phyloP scores from a whole-genome alignment of 35 echinoderm and acorn worm genomes.

The Heliocidaris tuberculata region DNA sequence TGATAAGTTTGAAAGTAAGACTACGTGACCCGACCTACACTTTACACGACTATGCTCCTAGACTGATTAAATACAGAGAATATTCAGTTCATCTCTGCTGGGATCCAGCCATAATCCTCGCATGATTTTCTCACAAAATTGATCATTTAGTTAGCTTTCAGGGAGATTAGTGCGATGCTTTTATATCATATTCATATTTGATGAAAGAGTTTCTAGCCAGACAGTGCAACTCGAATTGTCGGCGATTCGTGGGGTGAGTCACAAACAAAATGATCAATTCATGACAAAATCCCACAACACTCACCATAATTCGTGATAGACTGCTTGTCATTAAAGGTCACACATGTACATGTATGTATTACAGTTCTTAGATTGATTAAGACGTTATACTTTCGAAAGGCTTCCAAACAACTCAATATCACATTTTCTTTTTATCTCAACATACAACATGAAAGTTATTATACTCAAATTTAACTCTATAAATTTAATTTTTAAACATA shows the following conservation, averaged over 20 bases:
- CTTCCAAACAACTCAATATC: too few relatives aligned
- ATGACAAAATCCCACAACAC: neutral
- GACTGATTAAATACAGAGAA: neutral
- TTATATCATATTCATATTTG: constrained; percentile 5
- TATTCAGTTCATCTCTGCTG: neutral
- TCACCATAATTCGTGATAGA: neutral
- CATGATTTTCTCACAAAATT: constrained; percentile 18
- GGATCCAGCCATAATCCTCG: neutral
- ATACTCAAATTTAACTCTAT: too few relatives aligned
- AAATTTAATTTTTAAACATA: too few relatives aligned
- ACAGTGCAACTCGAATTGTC: neutral
- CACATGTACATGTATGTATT: neutral
- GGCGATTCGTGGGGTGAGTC: neutral
- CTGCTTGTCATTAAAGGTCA: neutral
- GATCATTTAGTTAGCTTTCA: neutral
- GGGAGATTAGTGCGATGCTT: neutral
- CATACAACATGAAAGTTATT: too few relatives aligned
- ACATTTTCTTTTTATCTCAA: too few relatives aligned
- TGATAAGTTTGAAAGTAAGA: neutral
- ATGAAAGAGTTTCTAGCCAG: neutral
- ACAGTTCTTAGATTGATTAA: too few relatives aligned
- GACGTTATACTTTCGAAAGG: too few relatives aligned
- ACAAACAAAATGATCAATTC: neutral
- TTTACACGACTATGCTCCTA: neutral
- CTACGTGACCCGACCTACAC: neutral